Percentiles rank a stretch among this genome's conserved stretches.
Evolutionary conservation across 2,888 invertebrate species (phyloP).

Genomic region (Habroteleia sp.): DNA sequence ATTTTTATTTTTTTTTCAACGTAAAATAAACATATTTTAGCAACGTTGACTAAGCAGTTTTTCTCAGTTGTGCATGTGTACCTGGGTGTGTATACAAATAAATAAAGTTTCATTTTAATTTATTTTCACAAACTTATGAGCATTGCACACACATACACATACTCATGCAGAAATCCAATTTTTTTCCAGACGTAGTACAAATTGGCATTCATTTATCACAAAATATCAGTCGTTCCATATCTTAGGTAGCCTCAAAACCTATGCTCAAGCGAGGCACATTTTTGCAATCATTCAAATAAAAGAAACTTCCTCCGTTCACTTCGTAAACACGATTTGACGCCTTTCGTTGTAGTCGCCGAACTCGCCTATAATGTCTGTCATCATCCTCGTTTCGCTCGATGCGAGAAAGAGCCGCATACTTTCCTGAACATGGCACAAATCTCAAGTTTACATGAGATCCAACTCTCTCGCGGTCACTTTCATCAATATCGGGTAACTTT

Average conservation of each 20-base stretch:
- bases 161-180: no score
- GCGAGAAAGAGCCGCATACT: conserved; percentile 45
- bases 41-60: no score
- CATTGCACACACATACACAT: no score
- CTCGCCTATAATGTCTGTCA: conserved; percentile 47
- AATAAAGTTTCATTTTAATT: no score
- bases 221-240: conserved; percentile 13
- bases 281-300: conserved; percentile 33
- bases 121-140: no score
- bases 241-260: conserved; percentile 20
- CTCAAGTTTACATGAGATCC: conserved; percentile 48
- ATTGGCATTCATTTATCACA: no score
- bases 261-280: conserved; percentile 3
- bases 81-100: no score
- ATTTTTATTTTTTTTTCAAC: no score
- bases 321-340: conserved; percentile 36
- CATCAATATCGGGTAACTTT: conserved; percentile 47
- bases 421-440: conserved; percentile 52
- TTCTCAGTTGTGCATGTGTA: no score
- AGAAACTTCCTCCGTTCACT: conserved; percentile 30
- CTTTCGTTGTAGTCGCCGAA: conserved; percentile 36
- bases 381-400: conserved; percentile 44
- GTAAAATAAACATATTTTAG: no score
- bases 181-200: neutral
- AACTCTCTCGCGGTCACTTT: conserved; percentile 58